Evolutionary conservation across 2,888 invertebrate genomes (phyloP).

Genomic region (Hydrotaea diabolus): DNA sequence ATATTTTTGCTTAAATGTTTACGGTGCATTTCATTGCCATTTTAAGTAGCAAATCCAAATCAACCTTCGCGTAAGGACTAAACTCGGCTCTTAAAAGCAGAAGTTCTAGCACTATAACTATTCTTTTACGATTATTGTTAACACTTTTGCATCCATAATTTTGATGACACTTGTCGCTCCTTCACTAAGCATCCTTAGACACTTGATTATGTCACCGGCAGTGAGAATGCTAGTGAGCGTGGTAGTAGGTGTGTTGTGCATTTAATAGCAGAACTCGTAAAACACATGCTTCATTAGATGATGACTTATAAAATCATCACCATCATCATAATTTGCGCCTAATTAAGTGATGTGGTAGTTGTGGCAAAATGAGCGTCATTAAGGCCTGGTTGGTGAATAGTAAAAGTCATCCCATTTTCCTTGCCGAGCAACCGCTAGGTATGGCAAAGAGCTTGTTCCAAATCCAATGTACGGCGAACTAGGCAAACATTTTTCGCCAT

Average conservation of each 20-base stretch:
- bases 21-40: background rate
- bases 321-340: slow-evolving; percentile 23
- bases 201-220: background rate
- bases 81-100: background rate
- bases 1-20: too few relatives aligned
- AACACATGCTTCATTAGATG: slow-evolving; percentile 27
- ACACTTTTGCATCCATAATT: slow-evolving; percentile 2
- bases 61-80: background rate
- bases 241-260: background rate
- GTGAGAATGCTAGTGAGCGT: background rate
- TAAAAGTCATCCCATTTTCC: background rate
- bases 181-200: background rate
- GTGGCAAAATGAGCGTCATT: background rate
- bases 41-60: background rate
- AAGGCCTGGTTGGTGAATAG: background rate
- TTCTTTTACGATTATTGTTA: background rate
- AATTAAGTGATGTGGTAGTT: background rate
- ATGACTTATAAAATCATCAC: slow-evolving; percentile 30
- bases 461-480: background rate
- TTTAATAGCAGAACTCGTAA: slow-evolving; percentile 9
- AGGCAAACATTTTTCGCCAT: background rate
- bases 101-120: background rate
- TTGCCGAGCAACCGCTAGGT: background rate
- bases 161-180: slow-evolving; percentile 5
- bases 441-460: background rate